These are phyloP conservation scores for Amphimedon queenslandica DNA, from an alignment of 37 sponge, comb jelly and placozoan species.

Conservation along the genomic window DNA sequence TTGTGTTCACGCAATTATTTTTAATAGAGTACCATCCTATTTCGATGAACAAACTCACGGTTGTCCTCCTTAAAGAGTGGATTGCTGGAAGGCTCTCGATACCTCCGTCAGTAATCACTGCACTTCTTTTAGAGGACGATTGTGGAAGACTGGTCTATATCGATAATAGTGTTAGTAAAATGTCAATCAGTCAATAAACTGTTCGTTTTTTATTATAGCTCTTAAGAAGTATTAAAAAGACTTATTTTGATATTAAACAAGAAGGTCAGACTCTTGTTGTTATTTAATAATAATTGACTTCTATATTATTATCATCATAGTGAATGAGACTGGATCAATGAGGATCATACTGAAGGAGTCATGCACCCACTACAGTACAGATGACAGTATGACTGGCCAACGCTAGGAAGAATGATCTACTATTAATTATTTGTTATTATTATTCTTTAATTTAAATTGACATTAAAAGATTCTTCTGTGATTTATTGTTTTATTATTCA, in stretches of 20 bases:
- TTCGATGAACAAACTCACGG: not conserved
- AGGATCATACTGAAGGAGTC: not conserved
- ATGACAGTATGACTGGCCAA: not conserved
- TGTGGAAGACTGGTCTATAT: slow-evolving; percentile 33
- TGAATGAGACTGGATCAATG: too few relatives aligned
- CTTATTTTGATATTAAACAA: slow-evolving; percentile 8
- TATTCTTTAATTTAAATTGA: too few relatives aligned
- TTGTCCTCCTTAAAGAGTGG: not conserved
- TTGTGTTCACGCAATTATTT: too few relatives aligned
- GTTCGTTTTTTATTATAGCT: not conserved
- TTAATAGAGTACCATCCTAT: too few relatives aligned
- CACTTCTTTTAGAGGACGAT: not conserved
- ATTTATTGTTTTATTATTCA: too few relatives aligned
- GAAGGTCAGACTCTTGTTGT: too few relatives aligned
- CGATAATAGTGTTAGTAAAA: slow-evolving; percentile 39
- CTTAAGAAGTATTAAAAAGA: slow-evolving; percentile 5
- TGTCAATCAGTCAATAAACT: too few relatives aligned
- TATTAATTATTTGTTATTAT: too few relatives aligned
- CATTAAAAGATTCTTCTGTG: too few relatives aligned
- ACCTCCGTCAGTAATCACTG: not conserved
- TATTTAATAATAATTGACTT: too few relatives aligned
- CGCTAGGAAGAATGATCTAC: not conserved
- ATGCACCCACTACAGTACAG: not conserved
- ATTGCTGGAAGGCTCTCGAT: not conserved
- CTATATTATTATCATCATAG: too few relatives aligned